Conservation (phyloP, 1,140 invertebrate genomes). For the Habropoda laboriosa region DNA sequence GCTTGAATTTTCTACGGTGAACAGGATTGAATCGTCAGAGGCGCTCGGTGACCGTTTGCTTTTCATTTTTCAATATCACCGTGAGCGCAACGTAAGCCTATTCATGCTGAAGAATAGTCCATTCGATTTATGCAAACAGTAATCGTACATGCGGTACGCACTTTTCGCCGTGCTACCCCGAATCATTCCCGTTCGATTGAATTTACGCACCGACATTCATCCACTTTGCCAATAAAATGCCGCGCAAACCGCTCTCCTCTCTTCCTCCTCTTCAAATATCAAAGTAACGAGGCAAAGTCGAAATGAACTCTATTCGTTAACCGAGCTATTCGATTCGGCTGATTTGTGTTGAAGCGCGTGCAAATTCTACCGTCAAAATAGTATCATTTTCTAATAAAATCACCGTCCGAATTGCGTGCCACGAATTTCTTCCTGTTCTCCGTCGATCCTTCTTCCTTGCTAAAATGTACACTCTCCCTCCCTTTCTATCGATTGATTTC, state of each 20-base stretch:
- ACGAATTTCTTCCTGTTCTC: too few relatives aligned
- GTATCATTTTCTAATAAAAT: slow-evolving; percentile 14
- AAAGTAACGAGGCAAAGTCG: not conserved
- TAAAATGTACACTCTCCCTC: too few relatives aligned
- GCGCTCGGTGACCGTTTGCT: not conserved
- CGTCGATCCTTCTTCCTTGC: too few relatives aligned
- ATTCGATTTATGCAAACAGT: not conserved
- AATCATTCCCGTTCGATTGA: not conserved
- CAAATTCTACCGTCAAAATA: not conserved
- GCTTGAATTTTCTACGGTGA: not conserved
- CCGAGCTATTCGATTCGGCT: not conserved
- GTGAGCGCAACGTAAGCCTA: not conserved
- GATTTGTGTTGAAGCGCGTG: not conserved
- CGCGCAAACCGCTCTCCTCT: not conserved
- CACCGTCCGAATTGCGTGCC: not conserved
- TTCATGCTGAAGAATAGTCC: not conserved
- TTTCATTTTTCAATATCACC: not conserved
- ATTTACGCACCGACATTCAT: not conserved
- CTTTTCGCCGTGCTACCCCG: not conserved
- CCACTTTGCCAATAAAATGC: not conserved
- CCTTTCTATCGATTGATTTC: too few relatives aligned
- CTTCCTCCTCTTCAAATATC: slow-evolving; percentile 3
- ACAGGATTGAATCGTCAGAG: not conserved
- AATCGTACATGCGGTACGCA: not conserved
- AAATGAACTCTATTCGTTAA: slow-evolving; percentile 18